phyloP scores from a whole-genome alignment of 35 echinoderm and acorn worm genomes.

The Ptychodera flava region DNA sequence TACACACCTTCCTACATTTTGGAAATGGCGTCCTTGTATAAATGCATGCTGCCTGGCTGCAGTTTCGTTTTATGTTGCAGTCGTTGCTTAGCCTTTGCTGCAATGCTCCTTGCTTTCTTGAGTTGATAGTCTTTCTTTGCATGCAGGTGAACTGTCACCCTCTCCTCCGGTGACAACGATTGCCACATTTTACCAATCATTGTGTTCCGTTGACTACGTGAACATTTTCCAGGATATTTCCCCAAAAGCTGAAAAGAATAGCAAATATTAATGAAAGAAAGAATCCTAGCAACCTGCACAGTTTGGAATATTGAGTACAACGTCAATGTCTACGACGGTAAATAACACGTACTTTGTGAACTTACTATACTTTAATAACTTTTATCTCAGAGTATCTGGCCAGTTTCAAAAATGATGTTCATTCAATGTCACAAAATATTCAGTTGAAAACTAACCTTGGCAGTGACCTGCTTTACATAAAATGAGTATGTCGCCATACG shows the following conservation, averaged over 20 bases:
- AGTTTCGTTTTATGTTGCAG: neutral
- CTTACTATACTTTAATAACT: neutral
- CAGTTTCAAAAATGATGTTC: neutral
- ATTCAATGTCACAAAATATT: neutral
- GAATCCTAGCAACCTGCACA: too few species aligned
- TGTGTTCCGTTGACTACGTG: neutral
- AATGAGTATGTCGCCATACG: neutral
- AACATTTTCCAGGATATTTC: neutral
- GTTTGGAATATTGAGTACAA: too few species aligned
- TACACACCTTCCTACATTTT: neutral
- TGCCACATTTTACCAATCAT: neutral
- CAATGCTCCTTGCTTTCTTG: neutral
- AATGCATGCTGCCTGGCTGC: neutral
- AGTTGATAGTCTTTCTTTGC: neutral
- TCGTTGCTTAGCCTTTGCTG: neutral
- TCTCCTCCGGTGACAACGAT: neutral
- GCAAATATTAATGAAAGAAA: neutral
- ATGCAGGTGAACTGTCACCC: neutral
- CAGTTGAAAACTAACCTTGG: neutral
- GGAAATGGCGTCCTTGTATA: neutral
- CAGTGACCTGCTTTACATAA: neutral
- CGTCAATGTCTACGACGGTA: neutral
- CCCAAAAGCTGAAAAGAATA: neutral
- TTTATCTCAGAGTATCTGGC: neutral
- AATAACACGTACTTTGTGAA: neutral